Evolutionary conservation across 2,888 invertebrate genomes (phyloP), one percentile per base, ranked within the genome.

Genomic region (Litoditis marina): DNA sequence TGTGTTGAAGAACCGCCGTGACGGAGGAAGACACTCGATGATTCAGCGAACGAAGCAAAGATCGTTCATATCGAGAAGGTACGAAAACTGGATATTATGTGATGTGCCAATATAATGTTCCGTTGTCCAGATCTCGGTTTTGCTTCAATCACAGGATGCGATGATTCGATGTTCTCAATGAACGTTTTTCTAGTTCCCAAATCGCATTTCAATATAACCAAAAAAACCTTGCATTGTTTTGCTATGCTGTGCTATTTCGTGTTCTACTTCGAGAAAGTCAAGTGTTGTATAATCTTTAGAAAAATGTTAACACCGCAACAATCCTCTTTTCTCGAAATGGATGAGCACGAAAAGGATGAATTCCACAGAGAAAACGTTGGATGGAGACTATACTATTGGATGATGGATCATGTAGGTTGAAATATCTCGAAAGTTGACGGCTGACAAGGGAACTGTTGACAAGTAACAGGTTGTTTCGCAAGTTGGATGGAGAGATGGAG

Each of bases 311-410:
- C 39, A 25, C 44, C 60, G 22, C 49, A 56, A 16, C 30, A 6
- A 19, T 50, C 56, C 2, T 50, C 16, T 2, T 22, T 42, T 30
- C 32, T 50, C 3, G 58, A 44, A 7, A 34, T n/a, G 13, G 49
- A 51, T 22, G 39, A 59, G 31, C 31, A 65, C n/a, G 68, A 77
- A 50, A 31, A 69, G 46, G 70, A 73, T 19, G 59, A 66, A 16
- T 70, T 77, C 42, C 73, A 72, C 1, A 65, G 69, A 31, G 77
- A 77, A 28, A 73, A 71, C 25, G 67, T 77, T 22, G 77, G 77
- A 13, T 77, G 76, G 76, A 25, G 76, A 6, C 56, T 76, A 30
- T 76, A 76, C 60, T 69, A 72, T 42, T 75, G 73, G 73, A 70
- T 76, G 69, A 63, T 77, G 13, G 72, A 74, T 63, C 69, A 72